Evolutionary conservation across 1,140 invertebrate species (phyloP), one percentile per base, ranked within the genome.

Genomic region (Yoshiicerus persimilis): DNA sequence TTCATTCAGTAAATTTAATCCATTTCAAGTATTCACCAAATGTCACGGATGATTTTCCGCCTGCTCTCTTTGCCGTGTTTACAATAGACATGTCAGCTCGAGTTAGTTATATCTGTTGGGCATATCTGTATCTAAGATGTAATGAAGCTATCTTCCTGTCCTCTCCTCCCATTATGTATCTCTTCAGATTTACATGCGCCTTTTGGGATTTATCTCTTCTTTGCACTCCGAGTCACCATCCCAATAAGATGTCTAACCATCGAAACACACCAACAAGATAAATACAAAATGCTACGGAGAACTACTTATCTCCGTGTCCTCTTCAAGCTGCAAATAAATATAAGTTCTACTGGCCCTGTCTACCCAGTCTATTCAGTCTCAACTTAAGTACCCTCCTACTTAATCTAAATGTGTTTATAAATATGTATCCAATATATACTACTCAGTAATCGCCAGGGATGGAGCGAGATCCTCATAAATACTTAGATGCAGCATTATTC

Each of bases 1-100:
- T 64, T 86, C 56, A 86, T 66, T 86, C 85, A 62, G 85, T 86
- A 86, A 86, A 86, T 86, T 86, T 86, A 86, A 86, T 86, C 85
- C 85, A 86, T 86, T 86, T 62, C 41, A 66, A 64, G 41, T 64
- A 86, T 86, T 86, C 85, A 66, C 85, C 85, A 86, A 86, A 86
- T 86, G 85, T 86, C 85, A 86, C 85, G 62, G 64, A 66, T 86
- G 34, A 86, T 86, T 86, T 86, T 86, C 85, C 85, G 85, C 85
- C 85, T 86, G 41, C 85, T 47, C 38, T 41, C 47, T 62, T 84
- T 56, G 47, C 47, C 23, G 47, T 27, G 27, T 30, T 0, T 39
- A 41, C 38, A 47, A 56, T 84, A 25, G 27, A 41, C 25, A 20
- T 84, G 38, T 84, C 47, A 84, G 83, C 25, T n/a, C 56, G 11